Percentiles rank a stretch among this genome's conserved stretches.
phyloP scores from a whole-genome alignment of 2,113 vertebrate genomes.

The Sapajus apella region DNA sequence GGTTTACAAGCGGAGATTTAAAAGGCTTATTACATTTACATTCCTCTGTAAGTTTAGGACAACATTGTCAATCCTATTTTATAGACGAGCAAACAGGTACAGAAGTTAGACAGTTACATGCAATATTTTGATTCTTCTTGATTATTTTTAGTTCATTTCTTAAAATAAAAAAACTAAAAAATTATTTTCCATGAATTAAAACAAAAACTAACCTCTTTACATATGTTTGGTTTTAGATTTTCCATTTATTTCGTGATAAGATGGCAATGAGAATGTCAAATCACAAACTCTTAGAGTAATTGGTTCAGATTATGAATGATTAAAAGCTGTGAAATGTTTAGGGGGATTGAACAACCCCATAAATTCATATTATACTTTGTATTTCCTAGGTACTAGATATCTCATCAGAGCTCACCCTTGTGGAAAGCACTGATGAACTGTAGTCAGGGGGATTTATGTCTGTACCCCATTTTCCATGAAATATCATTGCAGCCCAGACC shows the following conservation, averaged over 20 bases:
- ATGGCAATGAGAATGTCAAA: background rate
- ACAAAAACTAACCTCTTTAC: background rate
- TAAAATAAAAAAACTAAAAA: background rate
- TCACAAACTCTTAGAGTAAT: background rate
- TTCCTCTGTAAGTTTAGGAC: background rate
- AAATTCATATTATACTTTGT: background rate
- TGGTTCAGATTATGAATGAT: background rate
- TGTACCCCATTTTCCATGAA: background rate
- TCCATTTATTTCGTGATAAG: background rate
- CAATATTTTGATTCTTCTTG: background rate
- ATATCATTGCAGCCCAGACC: background rate
- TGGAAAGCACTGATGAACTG: background rate
- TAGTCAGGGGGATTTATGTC: background rate
- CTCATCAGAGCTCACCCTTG: background rate
- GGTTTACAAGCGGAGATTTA: background rate
- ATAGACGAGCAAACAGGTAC: background rate
- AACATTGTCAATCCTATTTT: background rate
- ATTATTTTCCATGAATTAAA: background rate
- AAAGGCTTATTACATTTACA: background rate
- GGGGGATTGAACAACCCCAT: background rate
- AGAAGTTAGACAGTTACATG: background rate
- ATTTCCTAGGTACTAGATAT: background rate
- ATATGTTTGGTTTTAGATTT: background rate
- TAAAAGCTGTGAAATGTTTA: background rate
- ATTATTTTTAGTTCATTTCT: slow-evolving; percentile 10